Base-by-base conservation (phyloP, 2,797 vertebrate species). In the Antrozous pallidus region DNA sequence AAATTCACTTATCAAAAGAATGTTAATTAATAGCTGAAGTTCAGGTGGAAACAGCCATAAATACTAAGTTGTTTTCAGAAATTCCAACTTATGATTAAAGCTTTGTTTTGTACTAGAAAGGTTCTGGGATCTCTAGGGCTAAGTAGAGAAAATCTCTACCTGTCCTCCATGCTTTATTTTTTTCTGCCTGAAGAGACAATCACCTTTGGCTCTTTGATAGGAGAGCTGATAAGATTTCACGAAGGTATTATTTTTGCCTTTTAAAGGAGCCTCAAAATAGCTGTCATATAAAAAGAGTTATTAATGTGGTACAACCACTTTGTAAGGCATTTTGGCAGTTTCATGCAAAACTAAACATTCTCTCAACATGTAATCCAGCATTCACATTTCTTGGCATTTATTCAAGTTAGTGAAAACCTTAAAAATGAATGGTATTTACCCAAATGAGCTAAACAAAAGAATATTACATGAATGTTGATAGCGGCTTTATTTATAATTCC, bases 21-120 rank as follows among this genome's bases (percentile, higher is more conserved):
- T 94, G 74, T 78, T 96, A 96, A 91, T 96, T 65, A 96, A 54
- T 94, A 94, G 90, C 69, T 82, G 69, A 88, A 36, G 45, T 58
- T 71, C 69, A 87, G 13, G 56, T 58, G 33, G 47, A 91, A 96
- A 88, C 56, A 95, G 12, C 20, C 17, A 24, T 79, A 78, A 94
- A 45, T 36, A 82, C 65, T 36, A 67, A 80, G 40, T 81, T 94
- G 54, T 88, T 82, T 89, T 69, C 22, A 93, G 61, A 94, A 85
- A 90, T 81, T 65, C 33, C 28, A 28, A 24, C 13, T 61, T 65
- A 54, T 9, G 61, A 79, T 86, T 74, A 93, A 83, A 94, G 42
- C 71, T 74, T 89, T 95, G 67, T 65, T 77, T 77, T 91, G n/a
- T 75, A n/a, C 8, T 83, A 90, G 51, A 73, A 92, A 79, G 17